Percentiles rank a stretch among this genome's conserved stretches.
Evolutionary conservation across 2,113 vertebrate genomes (phyloP).

Genomic region (Campylomormyrus tamandua): DNA sequence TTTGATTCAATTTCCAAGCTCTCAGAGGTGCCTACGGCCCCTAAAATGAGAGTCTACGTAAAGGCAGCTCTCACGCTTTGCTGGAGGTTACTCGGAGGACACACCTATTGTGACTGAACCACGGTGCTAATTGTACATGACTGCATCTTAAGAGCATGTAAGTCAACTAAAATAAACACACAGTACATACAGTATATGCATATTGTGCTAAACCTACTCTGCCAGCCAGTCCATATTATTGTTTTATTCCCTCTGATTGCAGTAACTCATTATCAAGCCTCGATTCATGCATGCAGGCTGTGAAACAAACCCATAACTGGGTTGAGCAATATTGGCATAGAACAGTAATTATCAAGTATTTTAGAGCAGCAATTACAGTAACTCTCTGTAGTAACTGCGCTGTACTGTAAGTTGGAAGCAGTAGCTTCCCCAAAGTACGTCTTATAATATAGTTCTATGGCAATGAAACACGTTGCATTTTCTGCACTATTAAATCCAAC

Average conservation of each 20-base stretch:
- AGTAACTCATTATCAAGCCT: background rate
- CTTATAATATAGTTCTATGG: background rate
- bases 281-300: background rate
- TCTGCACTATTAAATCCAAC: background rate
- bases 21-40: background rate
- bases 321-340: background rate
- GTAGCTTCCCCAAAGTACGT: background rate
- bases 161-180: conserved; percentile 1
- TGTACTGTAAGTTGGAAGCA: background rate
- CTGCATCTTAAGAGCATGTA: conserved; percentile 9
- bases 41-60: background rate
- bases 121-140: background rate
- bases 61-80: background rate
- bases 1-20: conserved; percentile 9
- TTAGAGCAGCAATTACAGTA: background rate
- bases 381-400: background rate
- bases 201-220: background rate
- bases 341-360: background rate
- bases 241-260: background rate
- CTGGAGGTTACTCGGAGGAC: background rate
- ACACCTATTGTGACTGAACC: conserved; percentile 15
- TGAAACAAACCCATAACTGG: background rate
- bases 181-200: background rate
- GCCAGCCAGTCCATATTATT: background rate
- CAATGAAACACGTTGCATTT: background rate